Evolutionary conservation across 2,888 invertebrate genomes (phyloP).

Genomic region (Papilio protenor): DNA sequence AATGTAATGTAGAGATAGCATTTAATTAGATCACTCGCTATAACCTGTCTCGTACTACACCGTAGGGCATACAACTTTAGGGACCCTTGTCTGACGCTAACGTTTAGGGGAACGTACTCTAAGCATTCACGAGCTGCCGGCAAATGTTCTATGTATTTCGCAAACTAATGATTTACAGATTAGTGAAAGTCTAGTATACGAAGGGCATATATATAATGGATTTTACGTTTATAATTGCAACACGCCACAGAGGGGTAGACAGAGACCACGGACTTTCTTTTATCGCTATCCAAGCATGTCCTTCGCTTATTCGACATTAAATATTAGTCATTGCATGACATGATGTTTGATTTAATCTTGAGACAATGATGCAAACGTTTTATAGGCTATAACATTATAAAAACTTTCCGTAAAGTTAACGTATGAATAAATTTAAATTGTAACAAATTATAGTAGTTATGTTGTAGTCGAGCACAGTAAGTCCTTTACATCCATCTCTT

Average conservation of each 20-base stretch:
- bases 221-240: background rate
- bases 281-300: background rate
- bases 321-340: background rate
- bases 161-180: background rate
- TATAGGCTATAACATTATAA: background rate
- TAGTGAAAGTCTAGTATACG: background rate
- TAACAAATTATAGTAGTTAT: background rate
- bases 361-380: background rate
- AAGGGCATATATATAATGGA: background rate
- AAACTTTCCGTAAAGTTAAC: background rate
- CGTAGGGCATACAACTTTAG: conserved; percentile 18
- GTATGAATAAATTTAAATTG: background rate
- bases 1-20: background rate
- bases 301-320: background rate
- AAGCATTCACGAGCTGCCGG: background rate
- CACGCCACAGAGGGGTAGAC: background rate
- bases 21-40: conserved; percentile 8
- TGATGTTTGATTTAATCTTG: background rate
- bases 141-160: background rate
- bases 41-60: conserved; percentile 15
- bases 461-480: background rate
- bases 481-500: conserved; percentile 11
- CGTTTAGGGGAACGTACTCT: background rate
- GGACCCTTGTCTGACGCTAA: conserved; percentile 7
- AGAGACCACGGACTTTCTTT: background rate